Evolutionary conservation across 2,113 vertebrate species (phyloP).

Genomic region (Aspidoscelis tigris): DNA sequence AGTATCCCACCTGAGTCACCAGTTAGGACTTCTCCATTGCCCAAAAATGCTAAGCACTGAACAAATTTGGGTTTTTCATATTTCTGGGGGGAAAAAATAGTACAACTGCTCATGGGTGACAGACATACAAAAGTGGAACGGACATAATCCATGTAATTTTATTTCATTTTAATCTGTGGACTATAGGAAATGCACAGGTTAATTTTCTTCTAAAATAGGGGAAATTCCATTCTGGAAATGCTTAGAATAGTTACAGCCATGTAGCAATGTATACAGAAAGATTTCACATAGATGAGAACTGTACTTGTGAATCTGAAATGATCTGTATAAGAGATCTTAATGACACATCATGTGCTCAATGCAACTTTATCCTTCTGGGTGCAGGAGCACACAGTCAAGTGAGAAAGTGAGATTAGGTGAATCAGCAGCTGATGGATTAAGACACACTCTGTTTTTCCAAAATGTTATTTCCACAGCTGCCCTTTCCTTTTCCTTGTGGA

Average conservation of each 20-base stretch:
- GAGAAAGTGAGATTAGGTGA: too few species aligned
- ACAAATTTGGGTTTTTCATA: constrained; percentile 98
- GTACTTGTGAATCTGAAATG: too few species aligned
- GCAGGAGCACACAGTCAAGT: neutral
- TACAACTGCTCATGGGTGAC: neutral
- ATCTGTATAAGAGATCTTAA: too few species aligned
- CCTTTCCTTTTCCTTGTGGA: neutral
- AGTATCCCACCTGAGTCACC: constrained; percentile 95
- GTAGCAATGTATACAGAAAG: neutral
- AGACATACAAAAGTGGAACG: rapidly evolving
- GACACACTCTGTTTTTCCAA: neutral
- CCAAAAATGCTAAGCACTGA: constrained; percentile 94
- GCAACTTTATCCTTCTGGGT: neutral
- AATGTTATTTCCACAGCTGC: neutral
- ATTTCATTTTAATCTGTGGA: neutral
- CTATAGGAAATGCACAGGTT: neutral
- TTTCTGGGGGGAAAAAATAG: constrained; percentile 79
- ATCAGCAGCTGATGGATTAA: neutral
- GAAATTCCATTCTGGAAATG: neutral
- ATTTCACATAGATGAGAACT: too few species aligned
- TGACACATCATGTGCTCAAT: neutral
- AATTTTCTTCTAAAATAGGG: neutral
- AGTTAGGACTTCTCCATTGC: constrained; percentile 92
- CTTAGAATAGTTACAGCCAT: too few species aligned
- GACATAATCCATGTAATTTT: neutral